Evolutionary conservation across 2,888 invertebrate genomes (phyloP).

Genomic region (Helicoverpa assulta): DNA sequence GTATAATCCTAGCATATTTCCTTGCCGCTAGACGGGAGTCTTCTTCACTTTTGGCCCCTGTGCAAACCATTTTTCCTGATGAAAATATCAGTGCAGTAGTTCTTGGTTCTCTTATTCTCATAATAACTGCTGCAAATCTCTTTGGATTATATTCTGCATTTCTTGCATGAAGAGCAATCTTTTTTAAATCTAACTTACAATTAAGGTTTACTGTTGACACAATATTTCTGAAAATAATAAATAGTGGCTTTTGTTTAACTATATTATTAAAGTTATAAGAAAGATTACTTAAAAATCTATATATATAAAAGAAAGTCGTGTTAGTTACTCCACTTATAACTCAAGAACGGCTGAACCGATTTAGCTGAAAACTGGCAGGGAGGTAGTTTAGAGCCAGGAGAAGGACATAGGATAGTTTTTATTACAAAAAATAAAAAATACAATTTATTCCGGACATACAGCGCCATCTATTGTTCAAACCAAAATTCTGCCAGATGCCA

Average conservation of each 20-base stretch:
- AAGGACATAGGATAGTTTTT: too few relatives aligned
- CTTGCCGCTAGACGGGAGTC: slow-evolving; percentile 94
- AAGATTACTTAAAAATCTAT: too few relatives aligned
- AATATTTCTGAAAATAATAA: slow-evolving; percentile 94
- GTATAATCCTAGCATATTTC: slow-evolving; percentile 96
- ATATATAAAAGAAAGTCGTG: too few relatives aligned
- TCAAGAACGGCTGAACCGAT: too few relatives aligned
- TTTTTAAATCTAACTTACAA: slow-evolving; percentile 98
- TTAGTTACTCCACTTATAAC: too few relatives aligned
- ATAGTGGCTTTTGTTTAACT: background rate
- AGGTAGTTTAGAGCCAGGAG: too few relatives aligned
- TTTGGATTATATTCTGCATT: slow-evolving; percentile 99
- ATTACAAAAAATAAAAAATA: too few relatives aligned
- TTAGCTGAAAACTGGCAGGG: too few relatives aligned
- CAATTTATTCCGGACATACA: too few relatives aligned
- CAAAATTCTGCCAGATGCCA: too few relatives aligned
- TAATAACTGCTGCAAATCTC: slow-evolving; percentile 99
- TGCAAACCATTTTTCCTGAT: slow-evolving; percentile 96
- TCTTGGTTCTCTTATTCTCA: slow-evolving; percentile 97
- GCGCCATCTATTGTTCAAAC: too few relatives aligned
- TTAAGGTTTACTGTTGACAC: slow-evolving; percentile 99
- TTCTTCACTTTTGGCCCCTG: slow-evolving; percentile 95
- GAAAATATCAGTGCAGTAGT: slow-evolving; percentile 95
- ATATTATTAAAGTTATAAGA: background rate
- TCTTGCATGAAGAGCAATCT: slow-evolving; percentile 98